Evolutionary conservation across 2,888 invertebrate species (phyloP), one percentile per base, ranked within the genome.

Genomic region (Amphipoea oculea): DNA sequence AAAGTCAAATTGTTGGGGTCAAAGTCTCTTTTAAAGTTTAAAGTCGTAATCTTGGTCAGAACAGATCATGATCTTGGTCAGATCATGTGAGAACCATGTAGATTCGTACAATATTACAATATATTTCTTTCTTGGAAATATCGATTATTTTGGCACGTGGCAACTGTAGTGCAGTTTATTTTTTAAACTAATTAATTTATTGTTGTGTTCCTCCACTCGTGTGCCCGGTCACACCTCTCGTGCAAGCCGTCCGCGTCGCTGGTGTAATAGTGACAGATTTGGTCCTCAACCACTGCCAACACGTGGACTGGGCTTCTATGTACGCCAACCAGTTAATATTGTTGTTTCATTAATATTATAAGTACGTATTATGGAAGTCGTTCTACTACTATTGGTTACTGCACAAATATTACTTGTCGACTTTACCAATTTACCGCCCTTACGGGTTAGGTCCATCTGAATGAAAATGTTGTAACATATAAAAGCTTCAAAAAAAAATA

Each of bases 251-350:
- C 54, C 57, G 57, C 36, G 62, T 70, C 20, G 40, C 82, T 89
- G 88, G 84, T 85, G 86, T 71, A 88, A 88, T 69, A 86, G 17
- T 83, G 88, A 88, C 87, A 87, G 89, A 88, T 88, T 82, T 84
- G 84, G 79, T 85, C 54, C 81, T 66, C 78, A 42, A 54, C 73
- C 78, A 67, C 81, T 78, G 69, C 82, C 72, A 73, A 78, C 89
- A 88, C 88, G 86, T 89, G 85, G 82, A 76, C 81, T 42, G 4
- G 12, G 57, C 5, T 75, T 23, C 67, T 62, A 40, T 76, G 40
- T 63, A 51, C 51, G n/a, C 48, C 9, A 5, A n/a, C 4, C n/a
- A 36, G 36, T 36, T 69, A 42, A 77, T 60, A 20, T 14, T 45
- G 9, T 68, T 6, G 36, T 17, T n/a, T 54, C 17, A 45, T 54